A percentile compares a stretch with the other conserved stretches of the same genome.
These are phyloP conservation scores for Rhinogobius similis DNA, from an alignment of 2,113 vertebrate genomes.

Conservation along the genomic window DNA sequence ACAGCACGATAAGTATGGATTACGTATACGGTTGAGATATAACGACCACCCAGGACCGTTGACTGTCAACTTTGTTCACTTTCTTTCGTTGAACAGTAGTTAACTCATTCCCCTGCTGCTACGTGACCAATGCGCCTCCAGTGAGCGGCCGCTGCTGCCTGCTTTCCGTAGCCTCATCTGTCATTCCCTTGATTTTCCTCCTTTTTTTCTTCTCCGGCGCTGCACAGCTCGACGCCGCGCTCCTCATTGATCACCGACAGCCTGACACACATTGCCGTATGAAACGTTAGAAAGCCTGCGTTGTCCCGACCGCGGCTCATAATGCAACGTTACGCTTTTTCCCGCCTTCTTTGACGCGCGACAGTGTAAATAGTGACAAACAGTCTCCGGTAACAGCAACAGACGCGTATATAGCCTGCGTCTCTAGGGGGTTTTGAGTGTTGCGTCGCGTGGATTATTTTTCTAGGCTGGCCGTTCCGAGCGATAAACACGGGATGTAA, in stretches of 20 bases:
- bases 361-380: constrained; percentile 53
- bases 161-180: neutral
- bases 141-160: neutral
- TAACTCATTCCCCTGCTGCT: neutral
- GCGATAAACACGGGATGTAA: constrained; percentile 30
- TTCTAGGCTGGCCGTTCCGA: constrained; percentile 1
- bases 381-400: constrained; percentile 30
- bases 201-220: neutral
- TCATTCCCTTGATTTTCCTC: neutral
- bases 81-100: neutral
- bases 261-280: constrained; percentile 13
- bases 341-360: constrained; percentile 20
- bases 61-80: neutral
- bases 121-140: neutral
- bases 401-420: constrained; percentile 16
- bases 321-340: constrained; percentile 21
- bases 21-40: neutral
- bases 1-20: neutral
- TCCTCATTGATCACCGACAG: constrained; percentile 11
- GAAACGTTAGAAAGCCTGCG: neutral
- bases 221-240: neutral
- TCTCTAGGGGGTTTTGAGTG: constrained; percentile 1
- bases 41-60: neutral
- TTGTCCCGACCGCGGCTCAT: constrained; percentile 4
- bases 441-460: constrained; percentile 37